Conservation (phyloP, 2,797 vertebrate genomes). For the Acipenser transmontanus region DNA sequence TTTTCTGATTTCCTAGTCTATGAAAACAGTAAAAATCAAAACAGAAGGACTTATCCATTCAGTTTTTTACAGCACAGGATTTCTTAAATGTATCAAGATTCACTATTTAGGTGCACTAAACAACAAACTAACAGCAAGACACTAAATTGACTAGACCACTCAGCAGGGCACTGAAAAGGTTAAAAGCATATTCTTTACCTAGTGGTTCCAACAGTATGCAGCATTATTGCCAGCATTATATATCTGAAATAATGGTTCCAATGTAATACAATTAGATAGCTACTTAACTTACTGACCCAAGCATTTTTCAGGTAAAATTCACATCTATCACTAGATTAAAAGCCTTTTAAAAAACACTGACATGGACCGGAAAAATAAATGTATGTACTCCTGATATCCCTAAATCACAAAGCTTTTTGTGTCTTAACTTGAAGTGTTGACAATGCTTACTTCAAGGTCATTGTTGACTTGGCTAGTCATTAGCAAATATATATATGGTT, state of each 20-base stretch:
- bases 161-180: too few species aligned
- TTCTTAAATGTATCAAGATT: too few species aligned
- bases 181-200: too few species aligned
- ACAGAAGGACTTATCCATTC: too few species aligned
- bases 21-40: too few species aligned
- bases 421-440: constrained; percentile 55
- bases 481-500: constrained; percentile 81
- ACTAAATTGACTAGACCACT: too few species aligned
- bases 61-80: too few species aligned
- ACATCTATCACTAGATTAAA: constrained; percentile 52
- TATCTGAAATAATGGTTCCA: constrained; percentile 4
- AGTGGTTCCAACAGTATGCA: too few species aligned
- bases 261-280: constrained; percentile 42
- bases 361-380: constrained; percentile 46
- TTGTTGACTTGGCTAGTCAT: constrained; percentile 74
- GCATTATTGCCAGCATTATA: too few species aligned
- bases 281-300: constrained; percentile 50
- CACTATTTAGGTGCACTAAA: too few species aligned
- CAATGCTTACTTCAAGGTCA: constrained; percentile 76
- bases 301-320: constrained; percentile 45
- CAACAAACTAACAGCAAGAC: too few species aligned
- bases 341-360: constrained; percentile 50
- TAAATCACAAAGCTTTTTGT: constrained; percentile 62
- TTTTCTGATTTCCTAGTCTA: too few species aligned
- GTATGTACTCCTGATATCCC: constrained; percentile 56